Base-by-base conservation (phyloP, 64 coral and sea anemone genomes). In the Dendrophyllia cribrosa region DNA sequence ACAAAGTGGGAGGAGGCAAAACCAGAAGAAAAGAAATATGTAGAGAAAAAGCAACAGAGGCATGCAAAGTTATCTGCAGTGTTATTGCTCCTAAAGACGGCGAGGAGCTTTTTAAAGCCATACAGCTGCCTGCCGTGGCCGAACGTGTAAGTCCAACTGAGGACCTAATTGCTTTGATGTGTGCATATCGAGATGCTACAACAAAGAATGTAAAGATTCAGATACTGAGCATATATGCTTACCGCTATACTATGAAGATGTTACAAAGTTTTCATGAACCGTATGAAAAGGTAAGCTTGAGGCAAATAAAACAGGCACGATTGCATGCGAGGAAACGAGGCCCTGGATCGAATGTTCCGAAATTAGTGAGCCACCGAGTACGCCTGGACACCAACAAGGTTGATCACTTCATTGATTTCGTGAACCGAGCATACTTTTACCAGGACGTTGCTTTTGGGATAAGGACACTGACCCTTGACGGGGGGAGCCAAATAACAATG, bases 121-220 rank as follows among this genome's bases (percentile, higher is more conserved):
- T 55, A 55, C 52, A 2, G 6, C 0, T 7, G 52, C 55, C n/a
- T 51, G 56, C 53, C 21, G 53, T 9, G 55, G 25, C 23, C 55
- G 53, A 12, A 60, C 50, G 43, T 17, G 22, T 60, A 44, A 9
- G 34, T 23, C 11, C 16, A 58, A 14, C 52, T 60, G 50, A 80
- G 50, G 55, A 61, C 56, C 55, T 80, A 43, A 51, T 60, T 61
- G 9, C 56, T 19, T 80, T 62, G 53, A 80, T 50, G 53, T 58
- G 53, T 58, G 77, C 77, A 80, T 80, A 80, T 50, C 55, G 53
- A 50, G 53, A 44, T 61, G 77, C 77, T 34, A n/a, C 53, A 20
- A 80, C 77, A 80, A 80, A 80, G 77, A 80, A 80, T 80, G 50
- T 62, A 60, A 80, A 80, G 53, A 80, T 80, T 80, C 77, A 80